Evolutionary conservation across 2,888 invertebrate genomes (phyloP).

Genomic region (Lycaena phlaeas): DNA sequence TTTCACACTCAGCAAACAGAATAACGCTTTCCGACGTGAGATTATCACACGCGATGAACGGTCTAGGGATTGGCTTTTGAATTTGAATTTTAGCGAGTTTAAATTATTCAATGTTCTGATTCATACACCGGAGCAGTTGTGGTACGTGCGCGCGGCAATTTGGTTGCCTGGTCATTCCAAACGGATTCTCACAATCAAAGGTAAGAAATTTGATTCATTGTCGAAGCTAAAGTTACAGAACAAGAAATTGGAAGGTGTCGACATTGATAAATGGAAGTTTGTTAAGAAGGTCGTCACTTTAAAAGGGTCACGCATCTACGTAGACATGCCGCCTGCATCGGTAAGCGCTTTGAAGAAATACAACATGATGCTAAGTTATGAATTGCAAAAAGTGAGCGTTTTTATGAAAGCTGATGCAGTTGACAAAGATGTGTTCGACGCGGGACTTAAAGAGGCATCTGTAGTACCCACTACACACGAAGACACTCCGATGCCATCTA

Average conservation of each 20-base stretch:
- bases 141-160: slow-evolving; percentile 58
- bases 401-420: slow-evolving; percentile 51
- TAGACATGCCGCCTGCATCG: slow-evolving; percentile 56
- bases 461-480: slow-evolving; percentile 24
- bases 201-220: slow-evolving; percentile 40
- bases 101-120: slow-evolving; percentile 41
- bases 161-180: slow-evolving; percentile 57
- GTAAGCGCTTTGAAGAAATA: slow-evolving; percentile 45
- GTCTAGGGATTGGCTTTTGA: slow-evolving; percentile 46
- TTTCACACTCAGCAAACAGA: slow-evolving; percentile 44
- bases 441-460: slow-evolving; percentile 36
- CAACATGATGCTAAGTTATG: slow-evolving; percentile 54
- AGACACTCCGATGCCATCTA: slow-evolving; percentile 38
- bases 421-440: slow-evolving; percentile 51
- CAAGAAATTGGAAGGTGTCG: slow-evolving; percentile 33
- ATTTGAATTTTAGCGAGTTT: slow-evolving; percentile 43
- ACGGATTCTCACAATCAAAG: slow-evolving; percentile 19
- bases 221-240: slow-evolving; percentile 53
- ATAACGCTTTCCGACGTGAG: slow-evolving; percentile 43
- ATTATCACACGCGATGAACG: slow-evolving; percentile 37
- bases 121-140: slow-evolving; percentile 53
- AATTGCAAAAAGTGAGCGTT: slow-evolving; percentile 54
- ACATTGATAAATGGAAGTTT: slow-evolving; percentile 54
- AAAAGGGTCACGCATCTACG: slow-evolving; percentile 53
- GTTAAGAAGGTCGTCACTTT: slow-evolving; percentile 46